Evolutionary conservation across 2,888 invertebrate species (phyloP), one percentile per base, ranked within the genome.

Genomic region (Netelia melanura): DNA sequence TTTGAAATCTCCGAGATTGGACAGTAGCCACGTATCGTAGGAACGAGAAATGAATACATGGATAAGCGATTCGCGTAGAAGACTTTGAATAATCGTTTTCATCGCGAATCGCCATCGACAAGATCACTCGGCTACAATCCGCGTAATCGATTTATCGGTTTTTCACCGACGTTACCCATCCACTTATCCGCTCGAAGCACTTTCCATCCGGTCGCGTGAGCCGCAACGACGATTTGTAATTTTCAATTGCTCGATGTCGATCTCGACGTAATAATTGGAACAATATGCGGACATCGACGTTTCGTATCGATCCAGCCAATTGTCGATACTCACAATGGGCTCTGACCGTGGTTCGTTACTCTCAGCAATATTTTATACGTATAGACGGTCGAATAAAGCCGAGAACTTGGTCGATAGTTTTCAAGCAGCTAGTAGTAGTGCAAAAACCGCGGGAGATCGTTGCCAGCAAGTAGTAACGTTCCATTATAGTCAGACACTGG

Each of bases 401-500:
- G 54, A 54, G 54, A 54, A 54, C n/a, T 54, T 54, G 38, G 38
- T 38, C 38, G 38, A 38, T 38, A 6, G 38, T 54, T n/a, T 1
- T 54, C 54, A 8, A 6, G 54, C 14, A 54, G 54, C 54, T 2
- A 6, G 38, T 38, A 6, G 38, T 38, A 54, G 54, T 65, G 43
- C 23, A 23, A 64, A 68, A 38, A 71, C 25, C 52, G 21, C 21
- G 62, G 52, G 62, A 64, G 38, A 38, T 72, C 54, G 52, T n/a
- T 23, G 3, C 61, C 5, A 5, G 38, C 67, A 58, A 79, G 79
- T 79, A 71, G 79, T 72, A 79, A 71, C 62, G 52, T 44, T 54
- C 79, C 71, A 56, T 79, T 44, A 79, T 56, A 25, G 64, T 43
- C 64, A 72, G 71, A 71, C 79, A 23, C 14, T 61, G 68, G 44